Evolutionary conservation across 2,797 vertebrate genomes (phyloP).

Genomic region (Acestrorhynchus altus): DNA sequence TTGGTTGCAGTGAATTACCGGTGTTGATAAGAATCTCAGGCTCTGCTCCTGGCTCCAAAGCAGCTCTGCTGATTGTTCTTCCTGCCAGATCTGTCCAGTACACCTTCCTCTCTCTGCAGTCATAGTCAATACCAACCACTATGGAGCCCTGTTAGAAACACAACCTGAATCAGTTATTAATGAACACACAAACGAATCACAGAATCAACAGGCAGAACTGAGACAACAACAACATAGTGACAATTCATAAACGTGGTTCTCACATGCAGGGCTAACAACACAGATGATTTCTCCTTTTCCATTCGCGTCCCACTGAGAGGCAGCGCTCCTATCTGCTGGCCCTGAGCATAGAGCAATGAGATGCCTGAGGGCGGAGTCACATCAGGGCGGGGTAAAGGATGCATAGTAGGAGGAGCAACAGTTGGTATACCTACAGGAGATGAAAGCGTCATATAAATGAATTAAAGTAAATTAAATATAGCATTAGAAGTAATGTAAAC

Average conservation of each 20-base stretch:
- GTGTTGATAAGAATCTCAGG: constrained; percentile 87
- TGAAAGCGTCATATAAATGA: not conserved
- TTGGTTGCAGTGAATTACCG: constrained; percentile 69
- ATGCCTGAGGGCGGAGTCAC: constrained; percentile 83
- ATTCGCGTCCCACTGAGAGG: constrained; percentile 89
- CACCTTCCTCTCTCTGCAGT: constrained; percentile 89
- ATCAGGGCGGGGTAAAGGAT: constrained; percentile 82
- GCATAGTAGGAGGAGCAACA: constrained; percentile 79
- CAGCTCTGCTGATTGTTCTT: constrained; percentile 87
- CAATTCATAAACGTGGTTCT: no score
- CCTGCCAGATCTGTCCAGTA: constrained; percentile 96
- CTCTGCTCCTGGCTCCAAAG: constrained; percentile 84
- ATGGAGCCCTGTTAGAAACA: constrained; percentile 87
- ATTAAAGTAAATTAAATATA: no score
- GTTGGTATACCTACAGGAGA: constrained; percentile 84
- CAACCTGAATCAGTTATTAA: not conserved
- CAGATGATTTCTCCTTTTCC: constrained; percentile 81
- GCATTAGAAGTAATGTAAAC: no score
- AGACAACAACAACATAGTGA: no score
- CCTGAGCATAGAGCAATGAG: constrained; percentile 93
- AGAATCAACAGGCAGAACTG: no score
- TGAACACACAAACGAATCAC: not conserved
- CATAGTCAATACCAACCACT: constrained; percentile 91
- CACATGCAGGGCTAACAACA: constrained; percentile 91
- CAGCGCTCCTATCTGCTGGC: constrained; percentile 91